These are phyloP conservation scores for Prunella himalayana DNA, from an alignment of 2,113 vertebrate species.

Conservation along the genomic window DNA sequence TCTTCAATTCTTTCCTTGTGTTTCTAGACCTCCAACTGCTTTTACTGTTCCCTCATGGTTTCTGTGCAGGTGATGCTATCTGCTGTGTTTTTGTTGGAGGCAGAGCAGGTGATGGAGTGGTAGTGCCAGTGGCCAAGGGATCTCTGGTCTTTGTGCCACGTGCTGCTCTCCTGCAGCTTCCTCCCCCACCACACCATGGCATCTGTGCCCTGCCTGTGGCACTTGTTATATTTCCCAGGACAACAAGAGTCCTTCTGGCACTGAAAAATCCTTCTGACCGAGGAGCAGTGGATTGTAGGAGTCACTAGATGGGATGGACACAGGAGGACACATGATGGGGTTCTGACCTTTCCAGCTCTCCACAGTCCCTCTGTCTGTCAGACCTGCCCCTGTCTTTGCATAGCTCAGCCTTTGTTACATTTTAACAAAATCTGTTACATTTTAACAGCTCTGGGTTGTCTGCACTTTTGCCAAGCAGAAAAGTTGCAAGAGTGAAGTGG, in stretches of 20 bases:
- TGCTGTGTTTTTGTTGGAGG: not conserved
- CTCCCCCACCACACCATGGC: accelerated
- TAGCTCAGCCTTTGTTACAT: not conserved
- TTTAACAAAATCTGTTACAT: not conserved
- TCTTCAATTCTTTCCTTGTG: not conserved
- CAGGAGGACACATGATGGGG: not conserved
- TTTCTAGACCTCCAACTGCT: not conserved
- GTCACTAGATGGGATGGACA: not conserved
- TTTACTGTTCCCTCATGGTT: not conserved
- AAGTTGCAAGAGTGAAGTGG: not conserved
- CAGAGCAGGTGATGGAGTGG: not conserved
- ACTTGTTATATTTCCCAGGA: not conserved
- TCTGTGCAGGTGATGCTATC: not conserved
- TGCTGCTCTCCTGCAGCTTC: not conserved
- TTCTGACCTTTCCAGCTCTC: not conserved
- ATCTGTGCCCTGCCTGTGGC: not conserved
- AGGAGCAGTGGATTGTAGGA: not conserved
- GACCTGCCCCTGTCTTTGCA: accelerated
- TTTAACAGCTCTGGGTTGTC: not conserved
- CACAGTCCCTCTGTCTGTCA: accelerated
- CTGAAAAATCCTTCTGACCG: not conserved
- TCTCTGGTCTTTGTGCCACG: accelerated
- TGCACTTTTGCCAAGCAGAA: not conserved
- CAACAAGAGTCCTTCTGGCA: not conserved
- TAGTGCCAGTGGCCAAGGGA: not conserved